Evolutionary conservation across 2,113 vertebrate species (phyloP).

Genomic region (Megalops atlanticus): DNA sequence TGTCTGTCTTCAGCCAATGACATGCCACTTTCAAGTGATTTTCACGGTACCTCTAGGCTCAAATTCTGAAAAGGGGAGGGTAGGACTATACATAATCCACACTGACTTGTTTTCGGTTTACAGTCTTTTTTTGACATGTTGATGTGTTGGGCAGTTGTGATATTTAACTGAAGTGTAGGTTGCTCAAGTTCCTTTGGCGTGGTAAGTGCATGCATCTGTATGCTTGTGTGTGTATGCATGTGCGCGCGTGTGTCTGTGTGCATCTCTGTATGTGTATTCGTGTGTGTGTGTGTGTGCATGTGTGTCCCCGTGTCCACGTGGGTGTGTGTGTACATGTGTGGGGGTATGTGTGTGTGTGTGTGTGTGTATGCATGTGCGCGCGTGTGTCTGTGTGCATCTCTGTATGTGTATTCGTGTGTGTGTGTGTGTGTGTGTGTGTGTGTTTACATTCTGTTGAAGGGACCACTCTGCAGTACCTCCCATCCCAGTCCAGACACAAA

Average conservation of each 20-base stretch:
- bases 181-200: no score
- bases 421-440: neutral
- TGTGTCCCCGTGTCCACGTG: neutral
- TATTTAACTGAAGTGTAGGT: no score
- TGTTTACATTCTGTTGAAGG: neutral
- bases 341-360: neutral
- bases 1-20: neutral
- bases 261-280: neutral
- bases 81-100: neutral
- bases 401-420: neutral
- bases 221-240: no score
- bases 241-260: neutral
- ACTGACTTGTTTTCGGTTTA: no score
- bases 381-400: neutral
- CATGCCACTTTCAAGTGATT: neutral
- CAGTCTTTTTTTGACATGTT: no score
- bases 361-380: neutral
- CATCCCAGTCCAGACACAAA: slow-evolving; percentile 97
- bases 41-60: no score
- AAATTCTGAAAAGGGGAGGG: no score
- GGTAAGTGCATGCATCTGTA: no score
- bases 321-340: neutral
- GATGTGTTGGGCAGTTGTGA: no score
- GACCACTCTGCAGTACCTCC: no score
- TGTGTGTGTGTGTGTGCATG: no score